Evolutionary conservation across 2,888 invertebrate species (phyloP).

Genomic region (Drosophila anceps): DNA sequence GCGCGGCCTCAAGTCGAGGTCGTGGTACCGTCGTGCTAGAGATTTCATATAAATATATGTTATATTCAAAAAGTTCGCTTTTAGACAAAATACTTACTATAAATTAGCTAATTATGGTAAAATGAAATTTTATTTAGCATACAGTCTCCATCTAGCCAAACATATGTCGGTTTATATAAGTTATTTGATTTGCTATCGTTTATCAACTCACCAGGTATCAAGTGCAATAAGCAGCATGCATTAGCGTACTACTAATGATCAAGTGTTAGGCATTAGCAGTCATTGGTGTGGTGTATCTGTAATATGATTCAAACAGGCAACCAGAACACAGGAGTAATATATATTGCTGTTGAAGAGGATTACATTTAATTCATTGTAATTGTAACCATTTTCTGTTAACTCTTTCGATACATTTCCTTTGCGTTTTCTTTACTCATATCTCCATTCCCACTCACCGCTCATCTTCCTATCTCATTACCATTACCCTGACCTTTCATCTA

Average conservation of each 20-base stretch:
- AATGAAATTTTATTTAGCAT: conserved; percentile 1
- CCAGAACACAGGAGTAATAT: not conserved
- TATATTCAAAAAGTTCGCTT: not conserved
- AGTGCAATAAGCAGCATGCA: not conserved
- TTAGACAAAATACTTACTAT: not conserved
- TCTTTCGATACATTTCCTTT: too few relatives aligned
- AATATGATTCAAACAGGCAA: conserved; percentile 3
- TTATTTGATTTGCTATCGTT: not conserved
- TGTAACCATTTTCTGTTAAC: too few relatives aligned
- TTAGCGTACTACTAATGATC: not conserved
- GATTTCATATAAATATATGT: not conserved
- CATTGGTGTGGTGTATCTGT: not conserved
- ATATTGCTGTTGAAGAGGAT: not conserved
- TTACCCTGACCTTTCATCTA: too few relatives aligned
- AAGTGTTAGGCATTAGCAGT: not conserved
- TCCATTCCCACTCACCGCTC: not conserved
- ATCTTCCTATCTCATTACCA: too few relatives aligned
- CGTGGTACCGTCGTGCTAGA: conserved; percentile 8
- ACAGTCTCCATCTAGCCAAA: not conserved
- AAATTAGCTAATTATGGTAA: not conserved
- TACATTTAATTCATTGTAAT: too few relatives aligned
- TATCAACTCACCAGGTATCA: not conserved
- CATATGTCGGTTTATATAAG: not conserved
- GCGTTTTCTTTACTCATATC: too few relatives aligned
- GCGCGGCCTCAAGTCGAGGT: not conserved